phyloP scores from a whole-genome alignment of 1,140 invertebrate genomes.

The Parapsyche elsis region DNA sequence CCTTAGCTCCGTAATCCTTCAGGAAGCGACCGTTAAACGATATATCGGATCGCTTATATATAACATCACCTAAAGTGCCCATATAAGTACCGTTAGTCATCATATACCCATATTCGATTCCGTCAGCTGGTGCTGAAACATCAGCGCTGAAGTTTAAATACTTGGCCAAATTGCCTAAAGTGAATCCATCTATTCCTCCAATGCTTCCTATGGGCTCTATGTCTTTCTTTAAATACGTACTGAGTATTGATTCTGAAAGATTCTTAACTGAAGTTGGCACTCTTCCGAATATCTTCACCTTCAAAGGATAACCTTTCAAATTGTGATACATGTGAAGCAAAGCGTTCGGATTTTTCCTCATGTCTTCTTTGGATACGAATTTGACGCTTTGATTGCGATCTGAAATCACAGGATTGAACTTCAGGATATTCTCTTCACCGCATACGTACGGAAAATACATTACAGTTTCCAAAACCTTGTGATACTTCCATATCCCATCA shows the following conservation, averaged over 20 bases:
- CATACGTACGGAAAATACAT: conserved; percentile 48
- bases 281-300: conserved; percentile 47
- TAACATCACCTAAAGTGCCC: conserved; percentile 62
- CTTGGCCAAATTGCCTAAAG: conserved; percentile 58
- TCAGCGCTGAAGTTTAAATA: conserved; percentile 60
- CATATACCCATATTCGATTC: conserved; percentile 58
- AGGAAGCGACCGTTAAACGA: conserved; percentile 62
- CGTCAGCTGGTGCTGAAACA: conserved; percentile 54
- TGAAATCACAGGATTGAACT: conserved; percentile 46
- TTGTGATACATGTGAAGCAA: conserved; percentile 39
- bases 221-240: conserved; percentile 49
- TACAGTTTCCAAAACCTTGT: conserved; percentile 41
- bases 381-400: neutral
- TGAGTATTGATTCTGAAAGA: conserved; percentile 42
- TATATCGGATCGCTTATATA: conserved; percentile 59
- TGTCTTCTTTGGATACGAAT: conserved; percentile 32
- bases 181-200: conserved; percentile 59
- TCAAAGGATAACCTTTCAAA: conserved; percentile 50
- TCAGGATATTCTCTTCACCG: conserved; percentile 36
- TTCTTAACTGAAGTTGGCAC: conserved; percentile 45
- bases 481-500: conserved; percentile 35
- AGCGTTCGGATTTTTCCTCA: conserved; percentile 6
- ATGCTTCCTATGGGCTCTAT: conserved; percentile 27
- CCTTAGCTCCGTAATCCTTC: conserved; percentile 58
- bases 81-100: conserved; percentile 58